Percentiles rank a stretch among this genome's conserved stretches.
phyloP scores from a whole-genome alignment of 2,797 vertebrate species.

The Acipenser transmontanus region DNA sequence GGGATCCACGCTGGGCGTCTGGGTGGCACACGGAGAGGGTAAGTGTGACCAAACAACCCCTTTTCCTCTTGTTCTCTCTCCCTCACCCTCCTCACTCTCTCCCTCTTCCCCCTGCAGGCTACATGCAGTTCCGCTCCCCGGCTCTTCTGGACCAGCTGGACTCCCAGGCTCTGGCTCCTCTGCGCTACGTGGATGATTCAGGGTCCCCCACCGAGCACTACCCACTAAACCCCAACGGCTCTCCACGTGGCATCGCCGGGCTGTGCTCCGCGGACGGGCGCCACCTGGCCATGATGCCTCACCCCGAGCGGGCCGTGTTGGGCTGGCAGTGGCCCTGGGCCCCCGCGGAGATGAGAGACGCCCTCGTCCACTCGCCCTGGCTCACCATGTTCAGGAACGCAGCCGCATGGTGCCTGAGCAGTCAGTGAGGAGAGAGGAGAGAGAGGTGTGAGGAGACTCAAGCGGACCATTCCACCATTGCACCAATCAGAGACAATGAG shows the following conservation, averaged over 20 bases:
- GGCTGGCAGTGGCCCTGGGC: conserved; percentile 89
- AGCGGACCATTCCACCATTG: no score
- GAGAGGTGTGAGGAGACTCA: background rate
- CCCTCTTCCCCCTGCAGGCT: conserved; percentile 49
- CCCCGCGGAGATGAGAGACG: conserved; percentile 51
- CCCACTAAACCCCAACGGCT: conserved; percentile 87
- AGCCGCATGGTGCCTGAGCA: conserved; percentile 61
- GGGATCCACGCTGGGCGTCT: conserved; percentile 76
- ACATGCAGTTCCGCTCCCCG: conserved; percentile 69
- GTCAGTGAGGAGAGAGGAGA: conserved; percentile 16
- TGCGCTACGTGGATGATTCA: conserved; percentile 75
- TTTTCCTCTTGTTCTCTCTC: background rate
- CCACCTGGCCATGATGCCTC: conserved; percentile 87
- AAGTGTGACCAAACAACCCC: background rate
- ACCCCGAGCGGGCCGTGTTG: conserved; percentile 80
- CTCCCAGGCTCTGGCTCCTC: conserved; percentile 53
- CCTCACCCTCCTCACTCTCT: background rate
- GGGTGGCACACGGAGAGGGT: conserved; percentile 92
- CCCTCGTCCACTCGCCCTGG: conserved; percentile 69
- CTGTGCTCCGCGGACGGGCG: conserved; percentile 76
- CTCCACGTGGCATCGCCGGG: conserved; percentile 68
- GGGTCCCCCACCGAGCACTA: conserved; percentile 72
- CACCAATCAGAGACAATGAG: background rate
- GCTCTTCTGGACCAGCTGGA: conserved; percentile 48
- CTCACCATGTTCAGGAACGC: conserved; percentile 78